phyloP scores from a whole-genome alignment of 37 sponge, comb jelly and placozoan genomes.

The Petrosia ficiformis region DNA sequence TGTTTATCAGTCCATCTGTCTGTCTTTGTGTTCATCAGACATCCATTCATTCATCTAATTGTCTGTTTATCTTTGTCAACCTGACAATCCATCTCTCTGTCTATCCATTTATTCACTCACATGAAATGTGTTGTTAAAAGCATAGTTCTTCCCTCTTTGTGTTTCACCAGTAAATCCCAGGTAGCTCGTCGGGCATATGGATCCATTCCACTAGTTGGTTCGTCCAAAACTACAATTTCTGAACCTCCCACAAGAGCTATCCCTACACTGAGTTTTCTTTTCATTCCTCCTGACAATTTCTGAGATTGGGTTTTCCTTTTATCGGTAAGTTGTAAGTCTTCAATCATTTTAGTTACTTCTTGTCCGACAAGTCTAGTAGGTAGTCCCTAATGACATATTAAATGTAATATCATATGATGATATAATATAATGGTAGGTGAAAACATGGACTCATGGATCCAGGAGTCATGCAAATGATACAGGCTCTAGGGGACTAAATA shows the following conservation, averaged over 20 bases:
- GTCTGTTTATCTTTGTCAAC: too few relatives aligned
- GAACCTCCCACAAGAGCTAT: slow-evolving; percentile 79
- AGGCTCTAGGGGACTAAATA: too few relatives aligned
- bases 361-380: slow-evolving; percentile 18
- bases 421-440: too few relatives aligned
- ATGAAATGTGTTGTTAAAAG: slow-evolving; percentile 90
- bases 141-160: slow-evolving; percentile 82
- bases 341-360: slow-evolving; percentile 67
- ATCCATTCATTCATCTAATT: too few relatives aligned
- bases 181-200: slow-evolving; percentile 91
- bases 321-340: slow-evolving; percentile 73
- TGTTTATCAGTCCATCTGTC: too few relatives aligned
- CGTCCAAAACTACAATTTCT: slow-evolving; percentile 90
- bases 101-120: too few relatives aligned
- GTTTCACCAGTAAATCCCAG: slow-evolving; percentile 87
- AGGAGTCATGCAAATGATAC: too few relatives aligned
- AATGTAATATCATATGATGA: too few relatives aligned
- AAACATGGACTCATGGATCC: too few relatives aligned
- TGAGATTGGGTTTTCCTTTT: slow-evolving; percentile 62
- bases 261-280: slow-evolving; percentile 89
- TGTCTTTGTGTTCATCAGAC: too few relatives aligned
- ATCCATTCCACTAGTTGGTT: slow-evolving; percentile 98
- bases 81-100: too few relatives aligned
- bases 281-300: slow-evolving; percentile 94
- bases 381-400: background rate